Evolutionary conservation across 2,888 invertebrate species (phyloP).

Genomic region (Plagiodera versicolora): DNA sequence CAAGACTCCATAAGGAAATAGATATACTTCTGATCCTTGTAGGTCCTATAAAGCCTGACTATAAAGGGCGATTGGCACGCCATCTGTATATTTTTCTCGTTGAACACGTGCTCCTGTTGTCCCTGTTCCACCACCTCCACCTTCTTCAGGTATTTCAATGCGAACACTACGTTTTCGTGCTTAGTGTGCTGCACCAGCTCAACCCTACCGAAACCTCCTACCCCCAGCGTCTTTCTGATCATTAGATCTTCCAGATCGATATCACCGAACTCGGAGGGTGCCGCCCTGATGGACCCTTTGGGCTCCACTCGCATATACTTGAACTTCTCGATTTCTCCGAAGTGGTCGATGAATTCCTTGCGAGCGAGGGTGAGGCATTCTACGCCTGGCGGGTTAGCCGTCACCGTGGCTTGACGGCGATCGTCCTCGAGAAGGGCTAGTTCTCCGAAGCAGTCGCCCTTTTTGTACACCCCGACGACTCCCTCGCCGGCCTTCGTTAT

Average conservation of each 20-base stretch:
- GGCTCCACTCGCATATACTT: constrained; percentile 35
- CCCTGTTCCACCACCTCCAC: constrained; percentile 85
- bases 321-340: constrained; percentile 77
- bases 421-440: constrained; percentile 84
- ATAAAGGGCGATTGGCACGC: constrained; percentile 75
- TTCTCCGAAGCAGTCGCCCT: constrained; percentile 88
- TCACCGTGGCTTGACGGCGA: constrained; percentile 84
- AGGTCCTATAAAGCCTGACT: constrained; percentile 80
- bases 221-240: constrained; percentile 82
- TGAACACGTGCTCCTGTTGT: constrained; percentile 86
- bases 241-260: constrained; percentile 78
- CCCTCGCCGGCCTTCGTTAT: constrained; percentile 67
- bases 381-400: constrained; percentile 80
- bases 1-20: constrained; percentile 96
- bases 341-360: constrained; percentile 75
- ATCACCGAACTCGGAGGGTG: constrained; percentile 61
- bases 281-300: constrained; percentile 26
- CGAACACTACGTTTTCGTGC: constrained; percentile 65
- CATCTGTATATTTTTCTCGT: constrained; percentile 84
- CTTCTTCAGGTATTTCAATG: constrained; percentile 87
- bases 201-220: constrained; percentile 67
- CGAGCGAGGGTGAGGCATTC: constrained; percentile 86
- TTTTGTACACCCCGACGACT: constrained; percentile 66
- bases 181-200: constrained; percentile 56
- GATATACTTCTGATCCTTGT: constrained; percentile 86